A percentile compares a stretch with the other conserved stretches of the same genome.
phyloP scores from a whole-genome alignment of 1,140 invertebrate genomes.

The Lethrus apterus region DNA sequence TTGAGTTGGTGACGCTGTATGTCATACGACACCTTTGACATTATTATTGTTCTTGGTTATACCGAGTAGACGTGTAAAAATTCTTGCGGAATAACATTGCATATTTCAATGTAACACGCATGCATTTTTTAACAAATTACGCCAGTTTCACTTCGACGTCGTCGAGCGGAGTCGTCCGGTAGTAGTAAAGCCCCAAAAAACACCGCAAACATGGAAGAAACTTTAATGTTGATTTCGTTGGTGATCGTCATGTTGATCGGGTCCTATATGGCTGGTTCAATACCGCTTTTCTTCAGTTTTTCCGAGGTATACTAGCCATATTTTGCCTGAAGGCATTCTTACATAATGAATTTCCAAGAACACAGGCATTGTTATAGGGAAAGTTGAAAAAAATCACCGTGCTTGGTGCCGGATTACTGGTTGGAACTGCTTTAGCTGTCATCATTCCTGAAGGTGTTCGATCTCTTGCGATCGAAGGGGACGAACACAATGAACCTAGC shows the following conservation, averaged over 20 bases:
- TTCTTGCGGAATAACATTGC: background rate
- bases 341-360: background rate
- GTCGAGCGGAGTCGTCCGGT: constrained; percentile 7
- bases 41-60: too few relatives aligned
- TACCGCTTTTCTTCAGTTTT: constrained; percentile 86
- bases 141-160: constrained; percentile 4
- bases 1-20: too few relatives aligned
- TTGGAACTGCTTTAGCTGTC: constrained; percentile 94
- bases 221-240: constrained; percentile 69
- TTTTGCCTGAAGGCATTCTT: background rate
- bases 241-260: constrained; percentile 90
- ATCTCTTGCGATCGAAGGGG: constrained; percentile 49
- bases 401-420: constrained; percentile 92
- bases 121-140: constrained; percentile 22
- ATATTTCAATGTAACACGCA: constrained; percentile 22
- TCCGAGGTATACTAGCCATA: constrained; percentile 81
- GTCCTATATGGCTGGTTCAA: constrained; percentile 86
- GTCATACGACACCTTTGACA: too few relatives aligned
- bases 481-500: background rate
- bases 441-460: constrained; percentile 98
- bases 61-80: constrained; percentile 2
- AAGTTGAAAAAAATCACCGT: constrained; percentile 91
- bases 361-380: constrained; percentile 56
- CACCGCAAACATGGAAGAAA: constrained; percentile 67
- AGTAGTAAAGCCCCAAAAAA: constrained; percentile 7